phyloP scores from a whole-genome alignment of 2,113 vertebrate species.

The Synchiropus splendidus region DNA sequence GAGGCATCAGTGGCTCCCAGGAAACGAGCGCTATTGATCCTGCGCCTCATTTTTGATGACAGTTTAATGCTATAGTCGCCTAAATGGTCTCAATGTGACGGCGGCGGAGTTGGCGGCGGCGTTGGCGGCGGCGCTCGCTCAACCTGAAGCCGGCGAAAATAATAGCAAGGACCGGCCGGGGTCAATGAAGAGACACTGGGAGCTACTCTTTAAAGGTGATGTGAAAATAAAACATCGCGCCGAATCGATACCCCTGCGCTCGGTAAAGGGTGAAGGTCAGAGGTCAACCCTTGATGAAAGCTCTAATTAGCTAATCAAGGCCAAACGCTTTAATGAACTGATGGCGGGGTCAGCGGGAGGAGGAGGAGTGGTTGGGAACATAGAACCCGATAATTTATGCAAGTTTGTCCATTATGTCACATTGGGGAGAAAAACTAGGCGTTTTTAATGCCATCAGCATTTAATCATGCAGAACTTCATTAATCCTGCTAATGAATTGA shows the following conservation, averaged over 20 bases:
- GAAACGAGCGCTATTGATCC: conserved; percentile 45
- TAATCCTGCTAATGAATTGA: conserved; percentile 74
- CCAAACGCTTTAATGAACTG: conserved; percentile 55
- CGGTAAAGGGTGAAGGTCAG: conserved; percentile 46
- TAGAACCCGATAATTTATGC: conserved; percentile 66
- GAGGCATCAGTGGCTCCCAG: conserved; percentile 38
- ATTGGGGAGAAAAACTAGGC: conserved; percentile 50
- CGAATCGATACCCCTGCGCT: conserved; percentile 46
- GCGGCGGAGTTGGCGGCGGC: too few species aligned
- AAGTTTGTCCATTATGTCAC: conserved; percentile 64
- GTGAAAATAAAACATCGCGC: conserved; percentile 34
- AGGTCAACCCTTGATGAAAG: conserved; percentile 50
- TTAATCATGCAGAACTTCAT: conserved; percentile 75
- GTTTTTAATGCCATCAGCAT: conserved; percentile 61
- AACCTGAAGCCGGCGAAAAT: conserved; percentile 34
- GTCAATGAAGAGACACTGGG: conserved; percentile 48
- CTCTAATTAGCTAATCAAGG: conserved; percentile 60
- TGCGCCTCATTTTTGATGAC: conserved; percentile 43
- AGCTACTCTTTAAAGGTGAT: conserved; percentile 35
- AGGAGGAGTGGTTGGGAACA: conserved; percentile 44
- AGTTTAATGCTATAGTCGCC: conserved; percentile 54
- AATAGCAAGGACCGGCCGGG: conserved; percentile 30
- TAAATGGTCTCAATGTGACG: conserved; percentile 34
- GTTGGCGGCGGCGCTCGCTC: conserved; percentile 25
- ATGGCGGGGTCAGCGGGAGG: conserved; percentile 40